Base-by-base conservation (phyloP, 2,888 invertebrate genomes). In the Callyntrura sp. region DNA sequence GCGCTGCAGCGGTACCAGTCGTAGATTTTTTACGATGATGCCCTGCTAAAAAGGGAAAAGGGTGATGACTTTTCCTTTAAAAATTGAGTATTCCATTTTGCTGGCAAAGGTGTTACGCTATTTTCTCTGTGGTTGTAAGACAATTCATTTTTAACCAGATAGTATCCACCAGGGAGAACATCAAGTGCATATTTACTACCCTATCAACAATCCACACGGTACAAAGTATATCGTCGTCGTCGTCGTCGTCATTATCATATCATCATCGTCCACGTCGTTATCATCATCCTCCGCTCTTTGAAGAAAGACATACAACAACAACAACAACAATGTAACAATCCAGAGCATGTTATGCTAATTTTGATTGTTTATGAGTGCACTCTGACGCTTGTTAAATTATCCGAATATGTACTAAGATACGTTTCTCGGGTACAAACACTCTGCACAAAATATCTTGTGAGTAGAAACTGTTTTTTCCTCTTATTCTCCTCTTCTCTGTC, bases 261-360 rank as follows among this genome's bases (percentile, higher is more conserved):
- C n/a, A n/a, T n/a, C n/a, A n/a, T n/a, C n/a, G n/a, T n/a, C n/a
- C n/a, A n/a, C n/a, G n/a, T n/a, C n/a, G n/a, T n/a, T n/a, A n/a
- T n/a, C n/a, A n/a, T n/a, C n/a, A n/a, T n/a, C n/a, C n/a, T n/a
- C n/a, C n/a, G n/a, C n/a, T n/a, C n/a, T n/a, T n/a, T n/a, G n/a
- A n/a, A n/a, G n/a, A n/a, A n/a, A n/a, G n/a, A n/a, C n/a, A n/a
- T n/a, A 43, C 76, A 76, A 23, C 73, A 76, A 73, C 45, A 48
- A 4, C 70, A 70, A n/a, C 35, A 73, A 23, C 23, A 76, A 76
- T 14, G 23, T 35, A 70, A 70, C 70, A 70, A 62, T 60, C 62
- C 82, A 82, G 60, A 84, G 48, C 84, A 83, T 55, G 84, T 84
- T 84, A 84, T 84, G 84, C 70, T 84, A 84, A 84, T 84, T 83